These are phyloP conservation scores for Chiroxiphia lanceolata DNA, from an alignment of 2,797 vertebrate species.

Conservation along the genomic window DNA sequence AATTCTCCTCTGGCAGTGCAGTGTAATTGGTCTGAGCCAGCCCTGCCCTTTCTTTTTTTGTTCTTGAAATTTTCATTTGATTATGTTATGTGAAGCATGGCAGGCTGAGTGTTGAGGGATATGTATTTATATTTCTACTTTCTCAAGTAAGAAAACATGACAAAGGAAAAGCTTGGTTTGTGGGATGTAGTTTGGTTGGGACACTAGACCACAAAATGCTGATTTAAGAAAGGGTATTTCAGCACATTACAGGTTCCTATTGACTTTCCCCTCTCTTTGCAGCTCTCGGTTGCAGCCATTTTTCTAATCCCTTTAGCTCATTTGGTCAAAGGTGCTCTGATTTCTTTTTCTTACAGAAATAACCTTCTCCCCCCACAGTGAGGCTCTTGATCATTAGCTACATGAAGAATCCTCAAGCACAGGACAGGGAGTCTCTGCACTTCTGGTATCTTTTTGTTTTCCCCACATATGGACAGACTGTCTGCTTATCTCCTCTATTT, in stretches of 20 bases:
- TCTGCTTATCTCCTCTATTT: not conserved
- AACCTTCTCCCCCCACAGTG: not conserved
- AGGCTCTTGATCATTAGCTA: not conserved
- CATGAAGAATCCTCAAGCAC: not conserved
- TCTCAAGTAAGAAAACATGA: not conserved
- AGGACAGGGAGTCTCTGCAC: fast-evolving
- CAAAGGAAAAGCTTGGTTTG: not conserved
- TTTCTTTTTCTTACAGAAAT: not conserved
- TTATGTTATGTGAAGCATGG: not conserved
- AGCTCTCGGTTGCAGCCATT: not conserved
- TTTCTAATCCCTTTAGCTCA: not conserved
- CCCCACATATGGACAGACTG: not conserved
- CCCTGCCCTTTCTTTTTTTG: not conserved
- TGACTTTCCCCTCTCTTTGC: not conserved
- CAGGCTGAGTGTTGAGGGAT: not conserved
- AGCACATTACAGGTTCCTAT: not conserved
- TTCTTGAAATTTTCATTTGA: not conserved
- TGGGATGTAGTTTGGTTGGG: not conserved
- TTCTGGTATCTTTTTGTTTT: not conserved
- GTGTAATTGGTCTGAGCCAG: not conserved
- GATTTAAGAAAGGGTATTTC: not conserved
- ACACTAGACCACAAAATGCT: not conserved
- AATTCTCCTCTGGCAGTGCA: not conserved
- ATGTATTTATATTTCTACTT: not conserved
- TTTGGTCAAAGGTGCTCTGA: not conserved